Evolutionary conservation across 2,888 invertebrate genomes (phyloP).

Genomic region (Lomographa bimaculata): DNA sequence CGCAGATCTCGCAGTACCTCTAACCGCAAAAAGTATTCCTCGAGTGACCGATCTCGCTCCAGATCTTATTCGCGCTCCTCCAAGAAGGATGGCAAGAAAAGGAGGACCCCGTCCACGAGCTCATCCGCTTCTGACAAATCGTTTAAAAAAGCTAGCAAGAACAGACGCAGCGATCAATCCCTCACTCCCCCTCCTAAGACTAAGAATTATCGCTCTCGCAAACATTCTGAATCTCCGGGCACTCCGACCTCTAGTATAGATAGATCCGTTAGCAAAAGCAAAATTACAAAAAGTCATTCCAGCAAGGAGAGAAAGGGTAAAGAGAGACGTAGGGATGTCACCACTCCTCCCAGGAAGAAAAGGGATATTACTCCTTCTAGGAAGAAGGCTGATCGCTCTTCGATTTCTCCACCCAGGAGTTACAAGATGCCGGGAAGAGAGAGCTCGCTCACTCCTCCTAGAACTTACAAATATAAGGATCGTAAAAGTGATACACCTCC

Average conservation of each 20-base stretch:
- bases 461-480: conserved; percentile 50
- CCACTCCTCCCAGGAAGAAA: conserved; percentile 47
- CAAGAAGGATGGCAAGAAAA: conserved; percentile 40
- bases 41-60: conserved; percentile 63
- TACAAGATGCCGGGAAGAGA: conserved; percentile 47
- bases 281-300: conserved; percentile 45
- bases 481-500: conserved; percentile 45
- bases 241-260: conserved; percentile 27
- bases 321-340: conserved; percentile 42
- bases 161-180: conserved; percentile 44
- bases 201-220: conserved; percentile 43
- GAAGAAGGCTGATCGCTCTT: conserved; percentile 50
- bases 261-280: conserved; percentile 27
- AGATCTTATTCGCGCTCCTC: conserved; percentile 55
- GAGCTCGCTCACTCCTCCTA: conserved; percentile 48
- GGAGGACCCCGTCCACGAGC: conserved; percentile 47
- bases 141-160: conserved; percentile 44
- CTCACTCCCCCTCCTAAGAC: conserved; percentile 50
- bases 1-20: conserved; percentile 57
- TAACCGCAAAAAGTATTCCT: conserved; percentile 59
- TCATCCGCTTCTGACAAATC: conserved; percentile 62
- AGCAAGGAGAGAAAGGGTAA: conserved; percentile 45
- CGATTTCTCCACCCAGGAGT: conserved; percentile 53
- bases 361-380: conserved; percentile 46
- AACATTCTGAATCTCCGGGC: conserved; percentile 43